A percentile compares a stretch with the other conserved stretches of the same genome.
Evolutionary conservation across 2,113 vertebrate genomes (phyloP).

Genomic region (Mastomys natalensis): DNA sequence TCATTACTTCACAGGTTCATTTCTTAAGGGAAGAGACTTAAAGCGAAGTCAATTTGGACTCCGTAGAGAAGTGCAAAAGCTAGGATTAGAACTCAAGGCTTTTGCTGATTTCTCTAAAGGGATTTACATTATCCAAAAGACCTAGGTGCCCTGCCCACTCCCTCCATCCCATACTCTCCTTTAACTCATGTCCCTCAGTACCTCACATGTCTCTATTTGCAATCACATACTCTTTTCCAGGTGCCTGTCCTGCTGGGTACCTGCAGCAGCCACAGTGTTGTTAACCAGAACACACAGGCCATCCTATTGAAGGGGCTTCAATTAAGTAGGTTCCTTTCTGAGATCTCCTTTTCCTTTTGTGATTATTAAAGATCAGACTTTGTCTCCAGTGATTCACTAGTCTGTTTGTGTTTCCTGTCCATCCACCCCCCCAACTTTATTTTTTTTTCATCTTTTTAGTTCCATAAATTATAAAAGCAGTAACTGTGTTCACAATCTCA

Average conservation of each 20-base stretch:
- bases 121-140: background rate
- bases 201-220: accelerated
- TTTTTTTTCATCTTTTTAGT: background rate
- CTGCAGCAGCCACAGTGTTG: background rate
- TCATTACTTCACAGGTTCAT: background rate
- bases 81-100: background rate
- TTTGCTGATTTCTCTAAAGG: background rate
- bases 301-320: background rate
- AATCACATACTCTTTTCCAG: background rate
- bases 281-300: background rate
- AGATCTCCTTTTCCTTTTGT: background rate
- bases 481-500: background rate
- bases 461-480: background rate
- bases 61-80: background rate
- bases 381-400: background rate
- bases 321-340: background rate
- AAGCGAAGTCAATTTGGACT: background rate
- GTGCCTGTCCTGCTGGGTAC: background rate
- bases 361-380: background rate
- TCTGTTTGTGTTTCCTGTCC: background rate
- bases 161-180: too few relatives aligned
- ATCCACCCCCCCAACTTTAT: background rate
- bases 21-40: conserved; percentile 6
- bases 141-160: accelerated
- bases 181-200: too few relatives aligned